These are phyloP conservation scores for Megalurothrips usitatus DNA, from an alignment of 2,888 invertebrate genomes.

Conservation along the genomic window DNA sequence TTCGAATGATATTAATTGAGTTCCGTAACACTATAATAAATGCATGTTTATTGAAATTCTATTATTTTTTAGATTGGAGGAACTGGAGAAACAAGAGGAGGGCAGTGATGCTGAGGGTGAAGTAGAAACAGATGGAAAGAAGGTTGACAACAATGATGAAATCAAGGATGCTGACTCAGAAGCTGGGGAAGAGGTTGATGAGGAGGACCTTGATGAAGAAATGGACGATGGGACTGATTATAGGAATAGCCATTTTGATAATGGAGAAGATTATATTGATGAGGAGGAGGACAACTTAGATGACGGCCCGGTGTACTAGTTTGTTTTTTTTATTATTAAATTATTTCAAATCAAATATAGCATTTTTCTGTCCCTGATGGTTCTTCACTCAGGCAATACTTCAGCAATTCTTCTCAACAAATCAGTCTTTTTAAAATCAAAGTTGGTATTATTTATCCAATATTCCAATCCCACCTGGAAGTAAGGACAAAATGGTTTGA, in stretches of 20 bases:
- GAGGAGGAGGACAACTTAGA: slow-evolving; percentile 82
- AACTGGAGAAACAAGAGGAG: slow-evolving; percentile 45
- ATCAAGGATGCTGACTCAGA: slow-evolving; percentile 56
- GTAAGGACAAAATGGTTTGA: not conserved
- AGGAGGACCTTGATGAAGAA: slow-evolving; percentile 71
- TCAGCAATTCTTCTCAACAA: not conserved
- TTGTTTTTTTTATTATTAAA: not conserved
- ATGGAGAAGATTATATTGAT: slow-evolving; percentile 74
- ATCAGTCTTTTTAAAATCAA: not conserved
- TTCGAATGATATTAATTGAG: not conserved
- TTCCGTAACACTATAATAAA: not conserved
- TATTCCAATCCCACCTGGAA: not conserved
- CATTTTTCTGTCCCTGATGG: not conserved
- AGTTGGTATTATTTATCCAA: not conserved
- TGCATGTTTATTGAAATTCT: slow-evolving; percentile 26
- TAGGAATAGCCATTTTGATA: slow-evolving; percentile 81
- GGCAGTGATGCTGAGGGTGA: slow-evolving; percentile 49
- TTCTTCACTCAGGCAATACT: not conserved
- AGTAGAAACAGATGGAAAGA: slow-evolving; percentile 50
- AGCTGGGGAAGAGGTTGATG: slow-evolving; percentile 48
- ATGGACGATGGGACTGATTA: slow-evolving; percentile 87
- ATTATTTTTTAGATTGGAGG: slow-evolving; percentile 38
- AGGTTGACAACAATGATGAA: slow-evolving; percentile 55
- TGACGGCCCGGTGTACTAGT: slow-evolving; percentile 73
- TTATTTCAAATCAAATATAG: not conserved